Percentiles rank a stretch among this genome's conserved stretches.
Conservation (phyloP, 2,888 invertebrate genomes). For the Limenitis camilla region DNA sequence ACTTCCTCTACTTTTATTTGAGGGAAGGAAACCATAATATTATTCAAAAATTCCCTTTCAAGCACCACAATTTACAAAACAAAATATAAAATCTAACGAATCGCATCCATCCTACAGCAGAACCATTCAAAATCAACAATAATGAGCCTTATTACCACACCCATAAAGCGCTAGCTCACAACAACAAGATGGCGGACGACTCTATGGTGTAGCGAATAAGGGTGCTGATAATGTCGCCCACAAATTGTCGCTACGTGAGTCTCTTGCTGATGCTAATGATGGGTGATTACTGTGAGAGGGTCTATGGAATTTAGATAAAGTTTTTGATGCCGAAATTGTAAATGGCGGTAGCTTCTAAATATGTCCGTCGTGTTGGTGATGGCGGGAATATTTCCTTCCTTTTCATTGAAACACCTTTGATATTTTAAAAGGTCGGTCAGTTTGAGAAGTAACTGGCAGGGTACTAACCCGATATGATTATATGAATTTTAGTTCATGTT, state of each 20-base stretch:
- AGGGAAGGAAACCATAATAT: not conserved
- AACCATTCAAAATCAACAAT: slow-evolving; percentile 5
- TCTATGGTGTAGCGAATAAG: slow-evolving; percentile 3
- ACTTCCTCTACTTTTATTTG: no score
- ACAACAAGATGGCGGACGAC: not conserved
- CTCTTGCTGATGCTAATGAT: slow-evolving; percentile 16
- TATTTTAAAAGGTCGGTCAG: no score
- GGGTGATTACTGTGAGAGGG: slow-evolving; percentile 16
- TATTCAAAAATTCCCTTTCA: not conserved
- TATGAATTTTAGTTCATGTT: no score
- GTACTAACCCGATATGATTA: no score
- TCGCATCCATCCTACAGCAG: slow-evolving; percentile 1
- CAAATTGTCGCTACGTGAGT: slow-evolving; percentile 21
- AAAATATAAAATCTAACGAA: slow-evolving; percentile 8
- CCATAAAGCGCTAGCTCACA: slow-evolving; percentile 6
- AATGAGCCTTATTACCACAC: slow-evolving; percentile 12
- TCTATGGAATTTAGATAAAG: slow-evolving; percentile 16
- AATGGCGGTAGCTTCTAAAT: slow-evolving; percentile 4
- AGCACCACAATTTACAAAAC: slow-evolving; percentile 4
- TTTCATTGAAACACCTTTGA: no score
- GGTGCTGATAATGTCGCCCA: slow-evolving; percentile 5
- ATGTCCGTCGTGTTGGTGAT: not conserved
- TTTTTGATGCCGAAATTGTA: slow-evolving; percentile 14
- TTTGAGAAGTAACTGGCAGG: no score
- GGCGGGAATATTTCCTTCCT: no score